Evolutionary conservation across 2,797 vertebrate species (phyloP).

Genomic region (Gymnothorax reevesii): DNA sequence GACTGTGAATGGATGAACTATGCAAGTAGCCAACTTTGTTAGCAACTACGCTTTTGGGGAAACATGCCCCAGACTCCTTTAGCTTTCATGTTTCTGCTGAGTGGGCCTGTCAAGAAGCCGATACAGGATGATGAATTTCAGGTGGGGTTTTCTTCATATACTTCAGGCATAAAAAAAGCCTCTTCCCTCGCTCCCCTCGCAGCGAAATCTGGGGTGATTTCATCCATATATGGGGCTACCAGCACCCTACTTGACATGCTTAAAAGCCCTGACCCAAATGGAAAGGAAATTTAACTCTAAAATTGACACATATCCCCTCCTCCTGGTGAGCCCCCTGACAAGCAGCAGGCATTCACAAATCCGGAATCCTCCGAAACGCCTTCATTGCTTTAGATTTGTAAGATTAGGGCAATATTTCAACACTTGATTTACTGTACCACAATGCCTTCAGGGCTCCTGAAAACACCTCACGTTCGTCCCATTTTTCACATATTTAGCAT

Average conservation of each 20-base stretch:
- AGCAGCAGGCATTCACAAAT: not conserved
- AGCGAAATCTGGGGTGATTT: slow-evolving; percentile 52
- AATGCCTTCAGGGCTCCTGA: slow-evolving; percentile 31
- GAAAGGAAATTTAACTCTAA: slow-evolving; percentile 35
- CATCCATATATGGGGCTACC: slow-evolving; percentile 50
- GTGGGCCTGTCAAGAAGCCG: slow-evolving; percentile 24
- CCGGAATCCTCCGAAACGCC: not conserved
- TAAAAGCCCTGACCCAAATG: slow-evolving; percentile 51
- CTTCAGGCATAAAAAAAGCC: slow-evolving; percentile 61
- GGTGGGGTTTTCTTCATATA: slow-evolving; percentile 47
- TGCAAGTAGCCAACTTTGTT: no score
- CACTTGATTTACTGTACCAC: slow-evolving; percentile 6
- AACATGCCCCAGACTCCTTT: not conserved
- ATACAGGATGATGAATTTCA: slow-evolving; percentile 34
- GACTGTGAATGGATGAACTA: no score
- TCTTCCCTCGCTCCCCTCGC: slow-evolving; percentile 33
- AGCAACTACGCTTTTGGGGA: no score
- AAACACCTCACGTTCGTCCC: slow-evolving; percentile 39
- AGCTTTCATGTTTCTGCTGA: slow-evolving; percentile 25
- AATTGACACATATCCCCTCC: slow-evolving; percentile 28
- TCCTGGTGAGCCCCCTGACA: not conserved
- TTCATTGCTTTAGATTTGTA: not conserved
- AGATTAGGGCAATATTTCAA: not conserved
- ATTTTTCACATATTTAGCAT: slow-evolving; percentile 26
- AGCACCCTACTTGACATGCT: slow-evolving; percentile 42